phyloP scores from a whole-genome alignment of 2,113 vertebrate species.

The Pedetes capensis region DNA sequence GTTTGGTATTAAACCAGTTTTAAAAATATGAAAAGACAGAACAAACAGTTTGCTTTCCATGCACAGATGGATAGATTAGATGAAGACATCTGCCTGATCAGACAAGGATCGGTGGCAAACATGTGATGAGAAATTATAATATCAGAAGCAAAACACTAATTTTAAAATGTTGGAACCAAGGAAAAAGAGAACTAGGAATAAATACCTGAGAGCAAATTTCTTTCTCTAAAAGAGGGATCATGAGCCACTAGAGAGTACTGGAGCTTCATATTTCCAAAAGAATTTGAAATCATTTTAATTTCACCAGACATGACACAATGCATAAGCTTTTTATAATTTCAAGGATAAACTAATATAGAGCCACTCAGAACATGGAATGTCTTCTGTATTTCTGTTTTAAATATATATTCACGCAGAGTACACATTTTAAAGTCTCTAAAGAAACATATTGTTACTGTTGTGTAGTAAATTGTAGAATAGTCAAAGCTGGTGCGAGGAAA shows the following conservation, averaged over 20 bases:
- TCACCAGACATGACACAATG: neutral
- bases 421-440: neutral
- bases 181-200: neutral
- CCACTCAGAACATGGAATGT: neutral
- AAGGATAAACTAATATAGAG: neutral
- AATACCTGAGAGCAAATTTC: neutral
- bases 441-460: neutral
- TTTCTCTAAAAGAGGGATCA: neutral
- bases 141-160: neutral
- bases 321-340: neutral
- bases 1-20: neutral
- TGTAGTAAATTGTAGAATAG: neutral
- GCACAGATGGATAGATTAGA: neutral
- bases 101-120: neutral
- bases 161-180: neutral
- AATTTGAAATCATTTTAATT: neutral
- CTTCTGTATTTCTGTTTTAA: neutral
- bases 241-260: neutral
- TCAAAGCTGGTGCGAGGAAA: slow-evolving; percentile 63
- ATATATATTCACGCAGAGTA: neutral
- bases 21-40: neutral
- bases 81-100: neutral
- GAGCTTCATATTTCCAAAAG: neutral
- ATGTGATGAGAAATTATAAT: neutral
- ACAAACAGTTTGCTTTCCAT: neutral